Conservation (phyloP, 2,797 vertebrate species). For the Epinephelus coioides region DNA sequence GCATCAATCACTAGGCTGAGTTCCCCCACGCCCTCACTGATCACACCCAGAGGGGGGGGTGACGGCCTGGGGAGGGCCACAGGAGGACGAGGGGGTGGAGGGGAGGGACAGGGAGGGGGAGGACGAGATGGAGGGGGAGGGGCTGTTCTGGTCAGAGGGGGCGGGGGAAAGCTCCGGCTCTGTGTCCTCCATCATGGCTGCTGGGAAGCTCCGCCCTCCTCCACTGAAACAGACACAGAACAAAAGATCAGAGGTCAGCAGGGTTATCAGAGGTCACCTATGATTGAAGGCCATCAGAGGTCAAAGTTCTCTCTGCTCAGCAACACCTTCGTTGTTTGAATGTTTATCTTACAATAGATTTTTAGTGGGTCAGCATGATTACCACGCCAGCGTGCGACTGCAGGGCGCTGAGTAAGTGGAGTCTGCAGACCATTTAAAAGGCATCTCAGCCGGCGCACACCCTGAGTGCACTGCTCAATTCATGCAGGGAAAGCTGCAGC, state of each 20-base stretch:
- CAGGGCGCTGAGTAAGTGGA: too few relatives aligned
- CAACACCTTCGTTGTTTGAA: too few relatives aligned
- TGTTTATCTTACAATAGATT: too few relatives aligned
- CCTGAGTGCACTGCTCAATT: too few relatives aligned
- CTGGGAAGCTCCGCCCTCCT: slow-evolving; percentile 62
- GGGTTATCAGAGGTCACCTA: neutral
- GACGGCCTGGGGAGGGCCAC: slow-evolving; percentile 66
- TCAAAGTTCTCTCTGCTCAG: too few relatives aligned
- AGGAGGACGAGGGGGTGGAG: slow-evolving; percentile 84
- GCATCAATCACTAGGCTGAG: slow-evolving; percentile 91
- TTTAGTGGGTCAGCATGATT: too few relatives aligned
- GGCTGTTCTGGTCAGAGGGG: slow-evolving; percentile 78
- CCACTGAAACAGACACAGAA: slow-evolving; percentile 45
- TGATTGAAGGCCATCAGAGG: neutral
- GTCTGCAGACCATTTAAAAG: too few relatives aligned
- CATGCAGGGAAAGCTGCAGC: too few relatives aligned
- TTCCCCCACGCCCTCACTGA: slow-evolving; percentile 90
- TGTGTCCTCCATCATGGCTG: slow-evolving; percentile 80
- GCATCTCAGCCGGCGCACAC: too few relatives aligned
- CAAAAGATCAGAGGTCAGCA: slow-evolving; percentile 20
- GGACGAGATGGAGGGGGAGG: slow-evolving; percentile 75
- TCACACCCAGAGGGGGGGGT: slow-evolving; percentile 87
- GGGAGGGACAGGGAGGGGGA: slow-evolving; percentile 85
- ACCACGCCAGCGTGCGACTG: too few relatives aligned
- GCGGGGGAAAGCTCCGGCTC: slow-evolving; percentile 70